These are phyloP conservation scores for Psettodes erumei DNA, from an alignment of 2,113 vertebrate genomes.

Conservation along the genomic window DNA sequence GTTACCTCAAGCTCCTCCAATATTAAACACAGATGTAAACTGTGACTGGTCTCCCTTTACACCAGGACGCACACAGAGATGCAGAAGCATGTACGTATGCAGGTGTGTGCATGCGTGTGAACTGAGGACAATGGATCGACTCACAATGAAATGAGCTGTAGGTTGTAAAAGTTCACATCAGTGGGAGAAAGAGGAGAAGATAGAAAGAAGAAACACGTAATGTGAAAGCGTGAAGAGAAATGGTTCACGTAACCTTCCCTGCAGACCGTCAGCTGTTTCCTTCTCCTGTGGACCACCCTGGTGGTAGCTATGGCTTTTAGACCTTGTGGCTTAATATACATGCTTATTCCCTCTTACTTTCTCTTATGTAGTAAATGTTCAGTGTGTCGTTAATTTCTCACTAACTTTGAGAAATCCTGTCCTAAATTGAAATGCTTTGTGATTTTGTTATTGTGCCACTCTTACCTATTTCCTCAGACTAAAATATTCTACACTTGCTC, in stretches of 20 bases:
- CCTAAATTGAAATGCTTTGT: neutral
- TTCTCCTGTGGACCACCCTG: neutral
- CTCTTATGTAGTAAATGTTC: neutral
- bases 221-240: neutral
- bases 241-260: neutral
- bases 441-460: neutral
- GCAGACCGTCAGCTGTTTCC: neutral
- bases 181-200: neutral
- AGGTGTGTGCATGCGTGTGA: slow-evolving; percentile 53
- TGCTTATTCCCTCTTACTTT: neutral
- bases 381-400: neutral
- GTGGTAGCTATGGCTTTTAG: neutral
- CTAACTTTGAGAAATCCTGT: neutral
- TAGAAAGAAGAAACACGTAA: slow-evolving; percentile 13
- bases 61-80: slow-evolving; percentile 36
- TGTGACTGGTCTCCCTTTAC: slow-evolving; percentile 79
- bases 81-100: neutral
- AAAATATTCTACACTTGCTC: neutral
- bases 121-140: slow-evolving; percentile 53
- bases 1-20: slow-evolving; percentile 82
- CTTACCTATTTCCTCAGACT: neutral
- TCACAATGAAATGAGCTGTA: slow-evolving; percentile 64
- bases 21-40: slow-evolving; percentile 83
- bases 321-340: neutral
- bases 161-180: slow-evolving; percentile 56